Conservation (phyloP, 1,140 invertebrate species). For the Orius insidiosus region DNA sequence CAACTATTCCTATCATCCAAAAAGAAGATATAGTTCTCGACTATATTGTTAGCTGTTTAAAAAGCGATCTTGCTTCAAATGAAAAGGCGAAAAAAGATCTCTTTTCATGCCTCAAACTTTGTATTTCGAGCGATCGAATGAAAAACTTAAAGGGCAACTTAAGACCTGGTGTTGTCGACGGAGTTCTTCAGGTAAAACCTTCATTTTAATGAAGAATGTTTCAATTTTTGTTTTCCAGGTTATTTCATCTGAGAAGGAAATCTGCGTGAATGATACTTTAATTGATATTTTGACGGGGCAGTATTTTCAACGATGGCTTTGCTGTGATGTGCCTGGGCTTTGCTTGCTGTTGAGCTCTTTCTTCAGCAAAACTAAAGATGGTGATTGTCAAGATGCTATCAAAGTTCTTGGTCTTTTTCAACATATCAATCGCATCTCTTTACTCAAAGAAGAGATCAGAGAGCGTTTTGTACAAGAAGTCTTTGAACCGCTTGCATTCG, state of each 20-base stretch:
- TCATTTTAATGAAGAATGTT: background rate
- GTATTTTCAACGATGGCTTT: slow-evolving; percentile 12
- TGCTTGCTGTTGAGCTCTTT: background rate
- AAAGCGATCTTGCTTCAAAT: background rate
- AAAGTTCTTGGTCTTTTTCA: slow-evolving; percentile 3
- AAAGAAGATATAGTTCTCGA: slow-evolving; percentile 14
- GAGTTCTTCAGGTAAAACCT: background rate
- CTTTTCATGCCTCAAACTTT: background rate
- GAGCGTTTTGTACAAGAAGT: slow-evolving; percentile 1
- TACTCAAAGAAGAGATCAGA: slow-evolving; percentile 11
- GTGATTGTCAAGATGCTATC: background rate
- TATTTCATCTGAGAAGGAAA: background rate
- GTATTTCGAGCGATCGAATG: slow-evolving; percentile 4
- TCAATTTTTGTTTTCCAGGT: background rate
- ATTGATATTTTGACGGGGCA: background rate
- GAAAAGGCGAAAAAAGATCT: background rate
- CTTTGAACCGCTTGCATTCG: slow-evolving; percentile 2
- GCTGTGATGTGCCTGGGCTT: slow-evolving; percentile 5
- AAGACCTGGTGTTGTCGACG: background rate
- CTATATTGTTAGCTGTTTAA: background rate
- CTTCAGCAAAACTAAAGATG: background rate
- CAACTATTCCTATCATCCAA: slow-evolving; percentile 7
- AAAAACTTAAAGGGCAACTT: slow-evolving; percentile 5
- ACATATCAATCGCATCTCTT: slow-evolving; percentile 5
- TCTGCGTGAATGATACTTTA: background rate